phyloP scores from a whole-genome alignment of 2,888 invertebrate species.

The Agrotis exclamationis region DNA sequence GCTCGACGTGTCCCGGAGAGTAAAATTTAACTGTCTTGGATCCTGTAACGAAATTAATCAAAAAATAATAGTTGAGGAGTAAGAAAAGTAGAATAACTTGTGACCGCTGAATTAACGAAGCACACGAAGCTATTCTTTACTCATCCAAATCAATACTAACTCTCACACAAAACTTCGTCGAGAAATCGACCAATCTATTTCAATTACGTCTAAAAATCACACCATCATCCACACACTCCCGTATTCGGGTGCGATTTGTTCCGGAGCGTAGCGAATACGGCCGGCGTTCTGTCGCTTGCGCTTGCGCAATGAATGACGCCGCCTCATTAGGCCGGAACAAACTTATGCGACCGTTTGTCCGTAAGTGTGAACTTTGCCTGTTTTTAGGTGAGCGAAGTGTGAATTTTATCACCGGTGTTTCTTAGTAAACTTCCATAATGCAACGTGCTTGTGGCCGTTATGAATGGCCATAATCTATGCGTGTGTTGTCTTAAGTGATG shows the following conservation, averaged over 20 bases:
- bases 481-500: slow-evolving; percentile 39
- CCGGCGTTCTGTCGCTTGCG: slow-evolving; percentile 80
- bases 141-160: slow-evolving; percentile 28
- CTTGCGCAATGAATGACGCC: slow-evolving; percentile 84
- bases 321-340: slow-evolving; percentile 87
- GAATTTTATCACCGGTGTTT: slow-evolving; percentile 46
- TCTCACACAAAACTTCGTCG: slow-evolving; percentile 42
- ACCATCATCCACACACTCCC: slow-evolving; percentile 79
- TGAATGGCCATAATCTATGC: slow-evolving; percentile 32
- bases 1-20: too few species aligned
- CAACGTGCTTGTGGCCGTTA: slow-evolving; percentile 16
- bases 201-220: slow-evolving; percentile 74
- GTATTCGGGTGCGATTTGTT: slow-evolving; percentile 87
- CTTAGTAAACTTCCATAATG: slow-evolving; percentile 43
- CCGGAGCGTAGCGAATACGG: slow-evolving; percentile 85
- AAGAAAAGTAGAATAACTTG: too few species aligned
- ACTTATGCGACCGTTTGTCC: slow-evolving; percentile 68
- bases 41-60: too few species aligned
- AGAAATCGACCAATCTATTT: slow-evolving; percentile 63
- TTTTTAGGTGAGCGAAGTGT: slow-evolving; percentile 46
- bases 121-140: not conserved
- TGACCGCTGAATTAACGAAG: too few species aligned
- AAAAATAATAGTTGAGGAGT: too few species aligned
- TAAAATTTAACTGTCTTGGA: too few species aligned
- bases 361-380: slow-evolving; percentile 65